Conservation (phyloP, 2,113 vertebrate species). For the Hyaena hyaena region DNA sequence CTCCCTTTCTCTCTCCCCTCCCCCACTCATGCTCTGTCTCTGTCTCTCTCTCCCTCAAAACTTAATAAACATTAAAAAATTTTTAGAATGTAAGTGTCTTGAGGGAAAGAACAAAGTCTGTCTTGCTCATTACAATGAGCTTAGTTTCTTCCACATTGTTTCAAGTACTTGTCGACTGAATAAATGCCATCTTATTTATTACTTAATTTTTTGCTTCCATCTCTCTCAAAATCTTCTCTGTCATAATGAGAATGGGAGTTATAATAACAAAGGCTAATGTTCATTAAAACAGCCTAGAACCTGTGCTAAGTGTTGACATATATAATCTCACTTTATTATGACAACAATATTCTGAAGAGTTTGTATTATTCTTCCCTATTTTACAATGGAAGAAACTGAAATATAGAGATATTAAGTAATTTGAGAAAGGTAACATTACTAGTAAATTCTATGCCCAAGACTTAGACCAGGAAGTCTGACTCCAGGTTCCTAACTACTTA, state of each 20-base stretch:
- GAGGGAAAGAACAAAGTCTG: neutral
- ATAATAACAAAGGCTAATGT: neutral
- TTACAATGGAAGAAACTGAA: slow-evolving; percentile 41
- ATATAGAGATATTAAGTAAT: neutral
- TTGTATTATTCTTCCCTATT: neutral
- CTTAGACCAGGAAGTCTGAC: neutral
- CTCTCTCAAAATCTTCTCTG: neutral
- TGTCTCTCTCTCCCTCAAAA: too few relatives aligned
- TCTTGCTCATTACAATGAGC: neutral
- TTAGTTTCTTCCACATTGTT: neutral
- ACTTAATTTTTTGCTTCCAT: neutral
- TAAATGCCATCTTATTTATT: neutral
- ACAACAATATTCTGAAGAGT: neutral
- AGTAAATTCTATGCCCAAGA: neutral
- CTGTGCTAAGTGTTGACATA: neutral
- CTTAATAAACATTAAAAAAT: too few relatives aligned
- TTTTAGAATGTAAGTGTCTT: neutral
- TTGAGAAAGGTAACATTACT: neutral
- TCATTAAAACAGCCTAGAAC: slow-evolving; percentile 5
- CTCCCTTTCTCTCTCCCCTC: too few relatives aligned
- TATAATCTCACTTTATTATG: neutral
- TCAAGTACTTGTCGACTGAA: neutral
- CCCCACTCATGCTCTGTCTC: too few relatives aligned
- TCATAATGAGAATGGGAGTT: neutral
- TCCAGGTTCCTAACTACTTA: neutral